Evolutionary conservation across 1,140 invertebrate species (phyloP).

Genomic region (Xylocopa sonorina): DNA sequence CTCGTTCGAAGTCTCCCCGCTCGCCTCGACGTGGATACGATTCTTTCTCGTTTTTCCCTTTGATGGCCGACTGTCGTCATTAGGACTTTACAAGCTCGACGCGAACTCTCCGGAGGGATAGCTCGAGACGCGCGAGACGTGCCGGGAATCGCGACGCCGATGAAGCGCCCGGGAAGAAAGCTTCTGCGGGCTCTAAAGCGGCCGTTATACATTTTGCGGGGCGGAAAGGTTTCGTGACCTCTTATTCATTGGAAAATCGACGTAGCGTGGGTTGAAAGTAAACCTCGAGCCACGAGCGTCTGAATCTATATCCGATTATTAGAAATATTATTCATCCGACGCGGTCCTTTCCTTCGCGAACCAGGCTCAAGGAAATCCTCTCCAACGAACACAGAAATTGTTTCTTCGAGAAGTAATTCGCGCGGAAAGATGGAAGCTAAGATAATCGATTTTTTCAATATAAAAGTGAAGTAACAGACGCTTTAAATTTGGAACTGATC

Average conservation of each 20-base stretch:
- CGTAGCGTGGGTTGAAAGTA: constrained; percentile 4
- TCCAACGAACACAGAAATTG: too few relatives aligned
- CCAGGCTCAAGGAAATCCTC: too few relatives aligned
- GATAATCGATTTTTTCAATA: too few relatives aligned
- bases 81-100: constrained; percentile 69
- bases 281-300: not conserved
- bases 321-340: too few relatives aligned
- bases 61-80: constrained; percentile 62
- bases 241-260: constrained; percentile 32
- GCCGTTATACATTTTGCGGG: constrained; percentile 54
- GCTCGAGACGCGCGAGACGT: constrained; percentile 48
- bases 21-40: constrained; percentile 13
- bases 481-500: too few relatives aligned
- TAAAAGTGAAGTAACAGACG: too few relatives aligned
- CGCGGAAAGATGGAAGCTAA: too few relatives aligned
- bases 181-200: constrained; percentile 55
- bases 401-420: too few relatives aligned
- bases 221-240: constrained; percentile 9
- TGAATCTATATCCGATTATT: too few relatives aligned
- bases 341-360: too few relatives aligned
- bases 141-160: constrained; percentile 54
- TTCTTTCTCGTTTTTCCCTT: constrained; percentile 24
- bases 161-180: constrained; percentile 42
- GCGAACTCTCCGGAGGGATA: constrained; percentile 51
- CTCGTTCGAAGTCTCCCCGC: constrained; percentile 25